Evolutionary conservation across 2,888 invertebrate genomes (phyloP).

Genomic region (Antheraea assamensis): DNA sequence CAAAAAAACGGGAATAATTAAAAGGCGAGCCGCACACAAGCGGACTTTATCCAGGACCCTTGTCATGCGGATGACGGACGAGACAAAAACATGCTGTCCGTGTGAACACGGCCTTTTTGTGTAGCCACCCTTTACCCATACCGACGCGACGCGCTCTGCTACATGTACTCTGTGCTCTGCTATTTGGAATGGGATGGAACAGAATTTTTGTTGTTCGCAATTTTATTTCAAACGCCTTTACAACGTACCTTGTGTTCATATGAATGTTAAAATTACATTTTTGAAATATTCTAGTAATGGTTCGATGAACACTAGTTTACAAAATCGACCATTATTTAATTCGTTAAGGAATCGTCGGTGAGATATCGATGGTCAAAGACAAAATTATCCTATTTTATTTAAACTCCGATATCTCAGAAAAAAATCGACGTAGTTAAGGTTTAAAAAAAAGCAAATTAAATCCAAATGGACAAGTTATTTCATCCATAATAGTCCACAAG

Average conservation of each 20-base stretch:
- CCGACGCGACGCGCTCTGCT: conserved; percentile 30
- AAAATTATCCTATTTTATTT: too few species aligned
- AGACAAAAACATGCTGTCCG: conserved; percentile 54
- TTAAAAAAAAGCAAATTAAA: too few species aligned
- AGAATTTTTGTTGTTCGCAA: conserved; percentile 51
- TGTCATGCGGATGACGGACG: conserved; percentile 55
- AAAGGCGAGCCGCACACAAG: conserved; percentile 47
- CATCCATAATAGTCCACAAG: too few species aligned
- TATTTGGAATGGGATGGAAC: conserved; percentile 17
- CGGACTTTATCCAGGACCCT: conserved; percentile 49
- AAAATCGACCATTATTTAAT: too few species aligned
- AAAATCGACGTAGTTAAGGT: too few species aligned
- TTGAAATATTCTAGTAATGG: too few species aligned
- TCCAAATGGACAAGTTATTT: too few species aligned
- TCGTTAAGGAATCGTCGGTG: too few species aligned
- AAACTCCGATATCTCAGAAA: too few species aligned
- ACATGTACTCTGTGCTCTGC: conserved; percentile 38
- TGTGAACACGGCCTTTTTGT: conserved; percentile 55
- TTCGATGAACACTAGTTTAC: too few species aligned
- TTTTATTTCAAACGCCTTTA: conserved; percentile 49
- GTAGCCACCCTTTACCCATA: conserved; percentile 40
- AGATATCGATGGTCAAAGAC: too few species aligned
- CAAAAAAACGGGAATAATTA: conserved; percentile 57
- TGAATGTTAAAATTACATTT: conserved; percentile 24
- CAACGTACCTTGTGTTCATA: conserved; percentile 28